These are phyloP conservation scores for Smittia aterrima DNA, from an alignment of 2,888 invertebrate species.

Conservation along the genomic window DNA sequence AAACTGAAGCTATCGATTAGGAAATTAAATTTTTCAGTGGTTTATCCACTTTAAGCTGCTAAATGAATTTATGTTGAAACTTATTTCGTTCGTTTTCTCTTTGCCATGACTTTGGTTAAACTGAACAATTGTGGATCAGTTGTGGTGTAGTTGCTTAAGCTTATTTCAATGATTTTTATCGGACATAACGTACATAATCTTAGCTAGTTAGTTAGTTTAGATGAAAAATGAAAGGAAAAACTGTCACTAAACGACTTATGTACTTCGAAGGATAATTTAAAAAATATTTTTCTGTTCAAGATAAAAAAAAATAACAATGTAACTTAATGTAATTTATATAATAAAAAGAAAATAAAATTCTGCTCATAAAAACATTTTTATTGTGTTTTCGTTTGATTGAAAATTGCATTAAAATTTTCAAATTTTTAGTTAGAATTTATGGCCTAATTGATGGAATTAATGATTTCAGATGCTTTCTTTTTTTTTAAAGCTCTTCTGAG, in stretches of 20 bases:
- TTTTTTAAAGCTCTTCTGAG: too few species aligned
- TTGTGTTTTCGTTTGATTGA: too few species aligned
- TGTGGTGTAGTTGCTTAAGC: neutral
- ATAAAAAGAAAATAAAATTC: neutral
- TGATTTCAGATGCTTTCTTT: too few species aligned
- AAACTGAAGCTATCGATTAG: neutral
- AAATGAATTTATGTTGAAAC: conserved; percentile 20
- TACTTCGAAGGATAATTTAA: neutral
- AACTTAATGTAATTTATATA: conserved; percentile 1
- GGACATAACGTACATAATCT: neutral
- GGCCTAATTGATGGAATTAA: too few species aligned
- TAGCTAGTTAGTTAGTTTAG: conserved; percentile 3
- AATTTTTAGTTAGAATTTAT: too few species aligned
- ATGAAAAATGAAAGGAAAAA: neutral
- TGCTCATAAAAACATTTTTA: neutral
- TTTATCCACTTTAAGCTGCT: conserved; percentile 11
- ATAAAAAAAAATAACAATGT: neutral
- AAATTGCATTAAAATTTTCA: too few species aligned
- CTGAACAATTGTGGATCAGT: conserved; percentile 10
- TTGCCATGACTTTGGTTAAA: conserved; percentile 10
- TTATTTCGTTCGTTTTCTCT: neutral
- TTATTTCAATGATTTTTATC: neutral
- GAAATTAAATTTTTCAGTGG: conserved; percentile 9
- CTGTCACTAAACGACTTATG: conserved; percentile 1
- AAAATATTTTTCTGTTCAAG: neutral